Conservation (phyloP, 2,113 vertebrate genomes). For the Morone saxatilis region DNA sequence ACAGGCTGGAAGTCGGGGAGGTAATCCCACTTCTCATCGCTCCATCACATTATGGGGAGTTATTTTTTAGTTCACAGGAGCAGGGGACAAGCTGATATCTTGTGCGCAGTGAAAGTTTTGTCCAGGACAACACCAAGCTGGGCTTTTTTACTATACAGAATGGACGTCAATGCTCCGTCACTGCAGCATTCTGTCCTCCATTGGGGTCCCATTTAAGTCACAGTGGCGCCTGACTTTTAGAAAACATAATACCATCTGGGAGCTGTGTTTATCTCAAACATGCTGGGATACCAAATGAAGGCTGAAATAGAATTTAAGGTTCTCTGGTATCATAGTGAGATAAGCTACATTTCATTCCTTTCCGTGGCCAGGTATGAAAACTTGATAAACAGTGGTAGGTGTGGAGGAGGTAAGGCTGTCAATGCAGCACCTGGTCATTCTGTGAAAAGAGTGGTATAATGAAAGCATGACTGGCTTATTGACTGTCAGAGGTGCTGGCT, state of each 20-base stretch:
- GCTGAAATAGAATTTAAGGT: conserved; percentile 40
- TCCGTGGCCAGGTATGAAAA: not conserved
- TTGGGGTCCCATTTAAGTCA: conserved; percentile 24
- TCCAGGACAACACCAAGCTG: conserved; percentile 1
- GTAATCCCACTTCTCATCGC: conserved; percentile 36
- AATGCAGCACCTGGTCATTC: not conserved
- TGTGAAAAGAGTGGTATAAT: conserved; percentile 25
- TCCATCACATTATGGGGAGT: conserved; percentile 13
- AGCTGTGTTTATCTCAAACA: conserved; percentile 35
- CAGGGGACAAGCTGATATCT: conserved; percentile 43
- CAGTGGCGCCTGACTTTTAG: not conserved
- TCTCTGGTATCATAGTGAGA: not conserved
- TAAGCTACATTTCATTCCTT: not conserved
- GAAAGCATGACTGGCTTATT: not conserved
- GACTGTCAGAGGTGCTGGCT: not conserved
- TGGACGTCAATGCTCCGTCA: conserved; percentile 7
- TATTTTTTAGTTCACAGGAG: not conserved
- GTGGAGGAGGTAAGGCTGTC: not conserved
- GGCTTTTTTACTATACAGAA: conserved; percentile 7
- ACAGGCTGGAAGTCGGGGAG: conserved; percentile 36
- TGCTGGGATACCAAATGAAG: conserved; percentile 38
- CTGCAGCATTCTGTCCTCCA: conserved; percentile 12
- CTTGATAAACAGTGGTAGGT: not conserved
- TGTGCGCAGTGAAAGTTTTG: conserved; percentile 31
- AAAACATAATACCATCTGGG: conserved; percentile 23